Percentiles rank a stretch among this genome's conserved stretches.
These are phyloP conservation scores for Grammomys dolichurus DNA, from an alignment of 2,113 vertebrate genomes.

Conservation along the genomic window DNA sequence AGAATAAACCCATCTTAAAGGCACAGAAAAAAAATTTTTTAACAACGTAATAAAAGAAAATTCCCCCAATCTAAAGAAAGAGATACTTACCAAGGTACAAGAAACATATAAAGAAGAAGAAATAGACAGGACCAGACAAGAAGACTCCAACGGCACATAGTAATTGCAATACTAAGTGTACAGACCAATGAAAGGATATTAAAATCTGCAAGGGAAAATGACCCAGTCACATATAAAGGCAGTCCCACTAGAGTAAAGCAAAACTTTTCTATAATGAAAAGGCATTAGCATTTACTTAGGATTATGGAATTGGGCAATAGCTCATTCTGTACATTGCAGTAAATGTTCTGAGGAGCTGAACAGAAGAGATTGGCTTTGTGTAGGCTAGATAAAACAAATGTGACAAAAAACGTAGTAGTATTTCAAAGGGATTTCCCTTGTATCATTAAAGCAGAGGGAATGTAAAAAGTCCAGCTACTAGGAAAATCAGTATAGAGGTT, in stretches of 20 bases:
- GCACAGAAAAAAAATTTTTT: too few relatives aligned
- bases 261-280: background rate
- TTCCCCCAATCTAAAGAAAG: background rate
- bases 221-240: background rate
- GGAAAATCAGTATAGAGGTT: background rate
- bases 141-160: background rate
- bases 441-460: background rate
- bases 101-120: background rate
- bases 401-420: background rate
- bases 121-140: background rate
- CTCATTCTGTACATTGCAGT: background rate
- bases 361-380: background rate
- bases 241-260: background rate
- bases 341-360: background rate
- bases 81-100: background rate
- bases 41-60: background rate
- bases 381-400: background rate
- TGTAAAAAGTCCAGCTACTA: background rate
- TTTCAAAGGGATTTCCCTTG: background rate
- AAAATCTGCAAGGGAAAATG: background rate
- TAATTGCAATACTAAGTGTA: background rate
- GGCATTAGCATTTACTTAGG: background rate
- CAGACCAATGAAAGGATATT: background rate
- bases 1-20: too few relatives aligned
- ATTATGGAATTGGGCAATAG: background rate